A percentile compares a stretch with the other conserved stretches of the same genome.
phyloP scores from a whole-genome alignment of 2,113 vertebrate genomes.

The Bufo bufo region DNA sequence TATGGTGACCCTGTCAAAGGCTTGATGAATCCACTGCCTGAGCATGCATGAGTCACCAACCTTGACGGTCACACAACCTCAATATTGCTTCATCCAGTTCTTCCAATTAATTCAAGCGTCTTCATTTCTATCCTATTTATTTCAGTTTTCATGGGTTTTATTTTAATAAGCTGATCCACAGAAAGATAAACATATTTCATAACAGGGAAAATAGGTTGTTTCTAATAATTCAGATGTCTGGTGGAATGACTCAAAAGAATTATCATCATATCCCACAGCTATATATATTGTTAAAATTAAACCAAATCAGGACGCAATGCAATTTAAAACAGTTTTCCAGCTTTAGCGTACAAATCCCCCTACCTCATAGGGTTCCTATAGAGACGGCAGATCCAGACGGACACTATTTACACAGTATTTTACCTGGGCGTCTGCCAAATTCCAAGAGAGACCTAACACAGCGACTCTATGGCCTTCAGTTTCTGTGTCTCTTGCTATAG shows the following conservation, averaged over 20 bases:
- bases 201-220: neutral
- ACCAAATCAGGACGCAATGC: neutral
- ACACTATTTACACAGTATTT: neutral
- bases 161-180: conserved; percentile 25
- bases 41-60: conserved; percentile 34
- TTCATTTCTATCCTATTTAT: neutral
- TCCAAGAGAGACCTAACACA: neutral
- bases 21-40: conserved; percentile 34
- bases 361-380: neutral
- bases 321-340: conserved; percentile 6
- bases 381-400: neutral
- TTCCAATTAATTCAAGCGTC: neutral
- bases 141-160: conserved; percentile 26
- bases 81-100: conserved; percentile 21
- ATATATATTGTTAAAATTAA: neutral
- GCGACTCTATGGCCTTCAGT: neutral
- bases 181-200: conserved; percentile 2
- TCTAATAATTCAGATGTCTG: conserved; percentile 4
- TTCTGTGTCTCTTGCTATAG: neutral
- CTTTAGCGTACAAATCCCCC: neutral
- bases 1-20: conserved; percentile 11
- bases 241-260: neutral
- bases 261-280: neutral
- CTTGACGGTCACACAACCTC: conserved; percentile 40
- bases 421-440: neutral